Base-by-base conservation (phyloP, 2,113 vertebrate genomes). In the Scolopax mira region DNA sequence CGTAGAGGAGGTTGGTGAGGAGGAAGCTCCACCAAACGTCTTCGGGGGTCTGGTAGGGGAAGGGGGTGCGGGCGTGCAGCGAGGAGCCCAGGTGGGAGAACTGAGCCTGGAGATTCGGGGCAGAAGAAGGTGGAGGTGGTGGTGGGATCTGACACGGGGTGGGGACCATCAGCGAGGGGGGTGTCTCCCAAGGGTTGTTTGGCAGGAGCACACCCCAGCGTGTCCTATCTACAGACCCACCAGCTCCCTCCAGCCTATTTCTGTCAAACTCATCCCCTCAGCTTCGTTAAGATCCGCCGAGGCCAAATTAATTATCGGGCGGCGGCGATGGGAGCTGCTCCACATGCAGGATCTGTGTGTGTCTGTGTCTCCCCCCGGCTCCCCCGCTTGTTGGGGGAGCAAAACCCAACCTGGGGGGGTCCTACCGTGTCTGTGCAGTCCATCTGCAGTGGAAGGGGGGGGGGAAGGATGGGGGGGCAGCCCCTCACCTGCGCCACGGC, bases 41-140 rank as follows among this genome's bases (percentile, higher is more conserved):
- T 23, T 97, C 97, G 0, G 99, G 99, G 70, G 98, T 98, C 4
- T 98, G 98, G 96, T 98, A 99, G 4, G 98, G 98, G 85, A 98
- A 98, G 4, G 98, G 95, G 0, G 99, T 99, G 27, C 98, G 98
- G 39, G 94, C 15, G 82, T 99, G 99, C 72, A 98, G 95, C 13
- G 98, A 99, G 2, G 98, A 98, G 6, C 98, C 98, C 14, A 99
- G 85, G 85, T 99, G 98, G 18, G 98, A 91, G 98, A 99, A 99
- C 96, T 99, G 99, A 11, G 98, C 99, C 99, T 99, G 96, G 39
- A 5, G 65, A 48, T 80, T 42, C 13, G 51, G 62, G 44, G 7
- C 18, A 18, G 18, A 46, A 46, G 18, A 13, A 13, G 41, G 41
- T 41, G 41, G 41, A 13, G 41, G 41, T 13, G 41, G 41, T 13